These are phyloP conservation scores for Scophthalmus maximus DNA, from an alignment of 2,113 vertebrate genomes.

Conservation along the genomic window DNA sequence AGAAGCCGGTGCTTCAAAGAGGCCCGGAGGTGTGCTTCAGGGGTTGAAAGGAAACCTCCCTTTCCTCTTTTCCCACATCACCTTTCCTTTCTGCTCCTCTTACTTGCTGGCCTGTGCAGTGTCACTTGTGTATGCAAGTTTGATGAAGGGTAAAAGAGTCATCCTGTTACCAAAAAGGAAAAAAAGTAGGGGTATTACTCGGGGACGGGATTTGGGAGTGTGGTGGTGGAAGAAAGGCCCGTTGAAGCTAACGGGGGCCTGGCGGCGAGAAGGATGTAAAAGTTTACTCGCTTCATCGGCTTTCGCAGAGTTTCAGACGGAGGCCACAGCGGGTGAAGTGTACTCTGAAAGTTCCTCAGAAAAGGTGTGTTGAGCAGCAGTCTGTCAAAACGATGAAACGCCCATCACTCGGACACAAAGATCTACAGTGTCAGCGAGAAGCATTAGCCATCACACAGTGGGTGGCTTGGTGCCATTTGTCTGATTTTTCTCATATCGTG, in stretches of 20 bases:
- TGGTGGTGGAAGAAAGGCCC: conserved; percentile 8
- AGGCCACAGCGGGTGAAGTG: conserved; percentile 58
- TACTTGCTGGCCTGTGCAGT: conserved; percentile 7
- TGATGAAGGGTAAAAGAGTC: conserved; percentile 64
- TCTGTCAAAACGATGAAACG: conserved; percentile 67
- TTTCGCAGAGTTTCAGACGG: conserved; percentile 49
- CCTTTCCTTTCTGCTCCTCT: conserved; percentile 48
- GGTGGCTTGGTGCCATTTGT: conserved; percentile 47
- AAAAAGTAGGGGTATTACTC: too few species aligned
- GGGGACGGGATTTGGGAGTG: conserved; percentile 18
- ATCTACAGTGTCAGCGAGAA: conserved; percentile 60
- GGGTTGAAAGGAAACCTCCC: conserved; percentile 55
- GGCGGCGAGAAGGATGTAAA: conserved; percentile 53
- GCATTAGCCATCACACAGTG: conserved; percentile 41
- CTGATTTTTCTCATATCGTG: conserved; percentile 26
- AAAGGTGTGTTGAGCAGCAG: conserved; percentile 48
- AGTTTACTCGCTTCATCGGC: conserved; percentile 46
- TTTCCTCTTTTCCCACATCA: conserved; percentile 36
- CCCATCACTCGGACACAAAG: conserved; percentile 43
- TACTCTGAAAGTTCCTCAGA: conserved; percentile 49
- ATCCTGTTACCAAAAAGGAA: conserved; percentile 27
- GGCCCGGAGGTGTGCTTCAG: conserved; percentile 49
- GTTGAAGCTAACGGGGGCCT: conserved; percentile 34
- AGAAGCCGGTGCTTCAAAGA: conserved; percentile 61
- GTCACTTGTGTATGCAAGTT: conserved; percentile 53